Base-by-base conservation (phyloP, 2,113 vertebrate genomes). In the Elephas maximus region DNA sequence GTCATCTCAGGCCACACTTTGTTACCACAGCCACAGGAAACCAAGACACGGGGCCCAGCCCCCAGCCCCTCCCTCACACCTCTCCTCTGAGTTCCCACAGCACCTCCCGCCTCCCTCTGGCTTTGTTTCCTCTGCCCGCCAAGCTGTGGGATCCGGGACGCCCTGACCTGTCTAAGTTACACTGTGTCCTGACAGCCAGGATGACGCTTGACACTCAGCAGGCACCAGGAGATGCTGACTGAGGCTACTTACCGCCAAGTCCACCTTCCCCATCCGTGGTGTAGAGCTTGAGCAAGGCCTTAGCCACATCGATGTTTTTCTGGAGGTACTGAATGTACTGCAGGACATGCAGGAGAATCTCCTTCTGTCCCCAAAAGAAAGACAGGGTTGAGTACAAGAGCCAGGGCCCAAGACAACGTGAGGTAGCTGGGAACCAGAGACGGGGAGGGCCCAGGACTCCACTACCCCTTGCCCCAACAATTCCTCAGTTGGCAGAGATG, bases 321-420 rank as follows among this genome's bases (percentile, higher is more conserved):
- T 98, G 98, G 23, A 98, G 96, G 83, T 98, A 95, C 20, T 97
- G 95, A 45, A 98, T 98, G 53, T 98, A 98, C 41, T 96, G 79
- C 85, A 98, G 97, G 63, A 97, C 86, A 0, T 97, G 95, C 71
- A 97, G 67, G 44, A 98, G 93, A 45, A 98, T 97, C 91, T 98
- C 98, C 95, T 98, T 98, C 98, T 98, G 92, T 44, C 51, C 79
- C 15, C 65, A 63, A 82, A 67, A 91, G 78, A 95, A 63, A 98
- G 26, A 91, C 28, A 30, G 10, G 41, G 65, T 57, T 85, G 65
- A 65, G 30, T 20, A n/a, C 48, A 33, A 44, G 44, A 73, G 79
- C 3, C 6, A 14, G 88, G 10, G 20, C 73, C 41, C 14, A 2
- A 30, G 45, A 33, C 10, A 28, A n/a, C 0, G 1, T 21, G 74